These are phyloP conservation scores for Neria commutata DNA, from an alignment of 2,888 invertebrate genomes.

Conservation along the genomic window DNA sequence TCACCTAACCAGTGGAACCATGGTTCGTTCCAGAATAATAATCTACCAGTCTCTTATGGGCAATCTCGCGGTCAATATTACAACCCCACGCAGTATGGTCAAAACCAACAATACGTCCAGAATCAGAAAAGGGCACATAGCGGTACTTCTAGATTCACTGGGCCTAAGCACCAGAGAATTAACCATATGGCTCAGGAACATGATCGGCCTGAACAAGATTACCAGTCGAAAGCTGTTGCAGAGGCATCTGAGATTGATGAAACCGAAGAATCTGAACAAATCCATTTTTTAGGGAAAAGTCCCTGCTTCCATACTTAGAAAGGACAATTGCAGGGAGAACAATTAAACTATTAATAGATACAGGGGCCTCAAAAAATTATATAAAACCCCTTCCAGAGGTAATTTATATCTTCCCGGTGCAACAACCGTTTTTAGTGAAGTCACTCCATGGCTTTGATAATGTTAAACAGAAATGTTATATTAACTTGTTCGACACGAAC, in stretches of 20 bases:
- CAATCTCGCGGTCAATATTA: too few relatives aligned
- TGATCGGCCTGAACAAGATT: slow-evolving; percentile 6
- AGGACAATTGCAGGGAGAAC: slow-evolving; percentile 19
- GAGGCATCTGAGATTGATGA: slow-evolving; percentile 10
- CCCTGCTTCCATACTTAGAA: slow-evolving; percentile 25
- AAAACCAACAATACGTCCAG: too few relatives aligned
- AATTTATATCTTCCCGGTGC: slow-evolving; percentile 10
- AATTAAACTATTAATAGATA: too few relatives aligned
- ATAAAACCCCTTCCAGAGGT: slow-evolving; percentile 19
- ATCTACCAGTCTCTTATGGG: too few relatives aligned
- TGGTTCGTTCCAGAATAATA: too few relatives aligned
- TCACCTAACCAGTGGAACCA: too few relatives aligned
- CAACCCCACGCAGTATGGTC: too few relatives aligned
- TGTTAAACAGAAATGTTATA: slow-evolving; percentile 14
- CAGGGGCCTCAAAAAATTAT: slow-evolving; percentile 28
- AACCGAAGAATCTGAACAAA: not conserved
- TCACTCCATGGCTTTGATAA: slow-evolving; percentile 20
- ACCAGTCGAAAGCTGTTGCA: not conserved
- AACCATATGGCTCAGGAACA: slow-evolving; percentile 18
- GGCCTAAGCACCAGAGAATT: slow-evolving; percentile 24
- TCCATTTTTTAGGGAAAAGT: slow-evolving; percentile 24
- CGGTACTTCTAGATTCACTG: slow-evolving; percentile 18
- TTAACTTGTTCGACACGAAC: too few relatives aligned
- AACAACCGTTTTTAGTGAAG: slow-evolving; percentile 12
- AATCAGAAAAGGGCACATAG: too few relatives aligned